phyloP scores from a whole-genome alignment of 2,888 invertebrate species.

The Acronicta alni region DNA sequence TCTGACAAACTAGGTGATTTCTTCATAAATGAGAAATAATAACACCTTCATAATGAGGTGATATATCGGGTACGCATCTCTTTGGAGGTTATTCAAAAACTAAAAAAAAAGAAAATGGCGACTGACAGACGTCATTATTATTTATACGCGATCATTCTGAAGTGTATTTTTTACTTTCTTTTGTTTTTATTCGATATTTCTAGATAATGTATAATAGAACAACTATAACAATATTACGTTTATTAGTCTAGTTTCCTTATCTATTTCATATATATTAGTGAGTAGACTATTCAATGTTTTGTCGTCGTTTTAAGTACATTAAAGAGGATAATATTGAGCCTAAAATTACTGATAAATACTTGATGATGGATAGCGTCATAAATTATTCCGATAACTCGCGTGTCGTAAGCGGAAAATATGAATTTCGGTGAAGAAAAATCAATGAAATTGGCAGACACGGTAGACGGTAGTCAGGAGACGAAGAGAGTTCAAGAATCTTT shows the following conservation, averaged over 20 bases:
- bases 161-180: too few species aligned
- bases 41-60: too few species aligned
- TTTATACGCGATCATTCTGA: background rate
- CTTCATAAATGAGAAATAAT: too few species aligned
- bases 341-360: constrained; percentile 1
- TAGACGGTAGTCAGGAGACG: too few species aligned
- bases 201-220: too few species aligned
- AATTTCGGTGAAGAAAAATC: background rate
- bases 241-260: background rate
- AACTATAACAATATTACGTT: too few species aligned
- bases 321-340: background rate
- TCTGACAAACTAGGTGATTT: too few species aligned
- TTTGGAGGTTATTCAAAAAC: too few species aligned
- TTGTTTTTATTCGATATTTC: too few species aligned
- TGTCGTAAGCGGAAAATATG: background rate
- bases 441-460: too few species aligned
- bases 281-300: background rate
- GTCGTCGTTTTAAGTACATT: background rate
- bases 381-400: constrained; percentile 6
- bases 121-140: background rate
- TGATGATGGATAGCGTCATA: background rate
- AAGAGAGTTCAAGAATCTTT: too few species aligned
- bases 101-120: background rate
- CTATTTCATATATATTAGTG: background rate
- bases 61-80: too few species aligned